These are phyloP conservation scores for Sternotherus odoratus DNA, from an alignment of 2,797 vertebrate genomes.

Conservation along the genomic window DNA sequence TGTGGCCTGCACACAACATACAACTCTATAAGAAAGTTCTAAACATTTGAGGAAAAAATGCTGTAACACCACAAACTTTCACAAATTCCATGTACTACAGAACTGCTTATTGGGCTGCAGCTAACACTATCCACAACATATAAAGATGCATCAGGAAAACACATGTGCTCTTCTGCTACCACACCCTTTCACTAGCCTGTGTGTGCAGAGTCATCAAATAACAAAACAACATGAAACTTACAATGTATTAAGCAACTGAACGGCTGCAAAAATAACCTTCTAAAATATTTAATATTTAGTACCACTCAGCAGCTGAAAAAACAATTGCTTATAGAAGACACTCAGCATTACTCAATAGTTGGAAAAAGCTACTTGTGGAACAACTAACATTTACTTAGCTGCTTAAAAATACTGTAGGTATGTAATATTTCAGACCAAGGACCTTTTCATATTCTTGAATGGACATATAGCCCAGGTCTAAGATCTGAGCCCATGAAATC, in stretches of 20 bases:
- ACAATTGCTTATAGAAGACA: conserved; percentile 72
- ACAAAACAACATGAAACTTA: conserved; percentile 40
- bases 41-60: conserved; percentile 52
- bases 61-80: conserved; percentile 56
- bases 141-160: conserved; percentile 36
- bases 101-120: conserved; percentile 31
- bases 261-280: conserved; percentile 69
- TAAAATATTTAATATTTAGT: conserved; percentile 58
- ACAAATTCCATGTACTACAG: conserved; percentile 35
- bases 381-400: conserved; percentile 69
- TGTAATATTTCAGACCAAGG: conserved; percentile 47
- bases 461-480: conserved; percentile 18
- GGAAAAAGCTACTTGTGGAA: conserved; percentile 59
- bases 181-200: conserved; percentile 36
- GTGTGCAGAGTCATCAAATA: conserved; percentile 34
- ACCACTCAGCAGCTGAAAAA: conserved; percentile 59
- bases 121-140: conserved; percentile 43
- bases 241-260: conserved; percentile 20
- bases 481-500: background rate
- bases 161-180: conserved; percentile 26
- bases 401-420: conserved; percentile 50
- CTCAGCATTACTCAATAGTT: conserved; percentile 55
- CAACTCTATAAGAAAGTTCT: conserved; percentile 31
- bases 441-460: conserved; percentile 47
- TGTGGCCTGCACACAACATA: conserved; percentile 51